Evolutionary conservation across 1,140 invertebrate species (phyloP).

Genomic region (Adelges cooleyi): DNA sequence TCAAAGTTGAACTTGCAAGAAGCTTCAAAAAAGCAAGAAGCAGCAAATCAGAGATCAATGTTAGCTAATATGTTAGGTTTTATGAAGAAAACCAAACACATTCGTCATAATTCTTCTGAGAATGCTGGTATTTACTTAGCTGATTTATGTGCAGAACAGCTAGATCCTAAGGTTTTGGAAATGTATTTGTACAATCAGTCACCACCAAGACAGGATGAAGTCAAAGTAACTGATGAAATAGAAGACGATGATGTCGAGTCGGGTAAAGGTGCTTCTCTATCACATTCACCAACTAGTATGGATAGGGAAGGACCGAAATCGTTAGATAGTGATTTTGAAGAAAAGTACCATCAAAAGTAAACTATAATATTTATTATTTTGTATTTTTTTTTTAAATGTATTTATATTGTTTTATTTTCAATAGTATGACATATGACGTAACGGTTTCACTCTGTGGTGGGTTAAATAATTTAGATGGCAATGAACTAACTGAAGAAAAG

Average conservation of each 20-base stretch:
- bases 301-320: constrained; percentile 36
- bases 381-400: too few relatives aligned
- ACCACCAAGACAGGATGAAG: constrained; percentile 18
- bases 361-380: too few relatives aligned
- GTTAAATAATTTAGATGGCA: constrained; percentile 46
- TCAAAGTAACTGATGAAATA: constrained; percentile 2
- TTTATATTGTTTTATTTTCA: too few relatives aligned
- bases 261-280: constrained; percentile 83
- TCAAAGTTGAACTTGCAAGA: constrained; percentile 13
- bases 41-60: constrained; percentile 59
- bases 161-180: constrained; percentile 80
- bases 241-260: constrained; percentile 78
- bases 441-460: constrained; percentile 72
- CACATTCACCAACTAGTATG: constrained; percentile 81
- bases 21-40: constrained; percentile 28
- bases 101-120: constrained; percentile 48
- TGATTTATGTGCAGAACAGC: constrained; percentile 73
- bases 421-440: constrained; percentile 43
- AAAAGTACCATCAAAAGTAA: constrained; percentile 36
- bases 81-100: constrained; percentile 67
- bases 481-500: constrained; percentile 45
- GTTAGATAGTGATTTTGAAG: constrained; percentile 70
- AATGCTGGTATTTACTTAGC: constrained; percentile 74
- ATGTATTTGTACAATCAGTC: constrained; percentile 47
- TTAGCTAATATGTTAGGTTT: constrained; percentile 84